Conservation (phyloP, 2,113 vertebrate genomes). For the Anguilla rostrata region DNA sequence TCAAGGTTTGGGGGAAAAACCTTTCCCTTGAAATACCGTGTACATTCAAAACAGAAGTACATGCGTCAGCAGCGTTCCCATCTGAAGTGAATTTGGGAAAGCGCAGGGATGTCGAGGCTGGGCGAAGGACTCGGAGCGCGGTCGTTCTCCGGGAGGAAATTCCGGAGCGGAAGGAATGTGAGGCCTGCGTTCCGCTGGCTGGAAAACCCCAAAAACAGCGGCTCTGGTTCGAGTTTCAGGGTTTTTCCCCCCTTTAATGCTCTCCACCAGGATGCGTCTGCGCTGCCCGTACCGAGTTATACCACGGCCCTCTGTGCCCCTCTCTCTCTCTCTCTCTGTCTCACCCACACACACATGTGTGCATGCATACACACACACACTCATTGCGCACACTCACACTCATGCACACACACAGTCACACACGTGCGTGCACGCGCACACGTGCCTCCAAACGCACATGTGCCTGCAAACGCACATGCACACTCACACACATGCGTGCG, state of each 20-base stretch:
- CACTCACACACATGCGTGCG: too few relatives aligned
- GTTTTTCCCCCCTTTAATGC: slow-evolving; percentile 50
- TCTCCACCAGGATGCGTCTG: slow-evolving; percentile 16
- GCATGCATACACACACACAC: too few relatives aligned
- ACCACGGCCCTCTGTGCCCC: slow-evolving; percentile 40
- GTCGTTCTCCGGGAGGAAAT: slow-evolving; percentile 70
- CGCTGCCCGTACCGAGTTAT: slow-evolving; percentile 49
- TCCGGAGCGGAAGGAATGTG: slow-evolving; percentile 59
- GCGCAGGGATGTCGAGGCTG: slow-evolving; percentile 44
- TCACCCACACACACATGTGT: too few relatives aligned
- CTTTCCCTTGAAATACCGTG: too few relatives aligned
- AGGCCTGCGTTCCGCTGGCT: slow-evolving; percentile 41
- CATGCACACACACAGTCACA: too few relatives aligned
- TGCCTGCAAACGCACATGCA: too few relatives aligned
- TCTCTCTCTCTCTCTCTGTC: slow-evolving; percentile 32
- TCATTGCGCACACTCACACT: too few relatives aligned
- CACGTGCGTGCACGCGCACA: slow-evolving; percentile 30
- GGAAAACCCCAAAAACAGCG: slow-evolving; percentile 44
- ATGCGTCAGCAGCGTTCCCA: not conserved
- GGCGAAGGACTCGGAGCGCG: slow-evolving; percentile 58
- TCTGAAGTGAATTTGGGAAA: not conserved
- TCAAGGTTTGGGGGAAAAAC: too few relatives aligned
- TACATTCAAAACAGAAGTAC: not conserved
- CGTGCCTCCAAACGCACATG: too few relatives aligned
- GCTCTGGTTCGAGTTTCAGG: slow-evolving; percentile 59